Evolutionary conservation across 2,888 invertebrate species (phyloP).

Genomic region (Teleiodes luculella): DNA sequence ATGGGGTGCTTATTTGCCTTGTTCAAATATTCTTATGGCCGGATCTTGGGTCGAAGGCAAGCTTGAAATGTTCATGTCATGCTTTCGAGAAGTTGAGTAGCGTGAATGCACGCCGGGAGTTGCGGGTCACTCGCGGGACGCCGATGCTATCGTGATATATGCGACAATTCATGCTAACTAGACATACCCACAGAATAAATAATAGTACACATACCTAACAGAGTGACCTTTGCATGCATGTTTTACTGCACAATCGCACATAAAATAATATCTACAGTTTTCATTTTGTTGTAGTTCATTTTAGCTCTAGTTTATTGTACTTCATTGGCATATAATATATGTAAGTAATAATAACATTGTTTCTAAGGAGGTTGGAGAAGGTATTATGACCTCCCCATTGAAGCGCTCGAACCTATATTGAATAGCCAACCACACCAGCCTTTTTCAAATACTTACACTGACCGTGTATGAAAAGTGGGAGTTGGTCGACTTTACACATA

Average conservation of each 20-base stretch:
- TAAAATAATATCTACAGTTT: conserved; percentile 6
- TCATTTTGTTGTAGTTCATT: too few species aligned
- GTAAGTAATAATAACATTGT: too few species aligned
- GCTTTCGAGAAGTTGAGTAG: conserved; percentile 14
- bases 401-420: too few species aligned
- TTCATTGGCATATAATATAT: too few species aligned
- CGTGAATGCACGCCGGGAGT: conserved; percentile 10
- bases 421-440: too few species aligned
- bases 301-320: too few species aligned
- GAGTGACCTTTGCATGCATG: not conserved
- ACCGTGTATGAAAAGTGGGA: too few species aligned
- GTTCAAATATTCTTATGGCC: conserved; percentile 10
- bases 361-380: too few species aligned
- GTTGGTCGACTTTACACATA: too few species aligned
- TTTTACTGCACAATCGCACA: not conserved
- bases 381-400: too few species aligned
- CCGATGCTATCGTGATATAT: conserved; percentile 19
- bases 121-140: conserved; percentile 21
- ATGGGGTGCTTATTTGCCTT: not conserved
- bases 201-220: too few species aligned
- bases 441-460: too few species aligned
- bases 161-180: conserved; percentile 13
- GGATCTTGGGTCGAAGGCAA: conserved; percentile 13
- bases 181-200: not conserved
- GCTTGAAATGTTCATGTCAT: conserved; percentile 3